Evolutionary conservation across 2,113 vertebrate genomes (phyloP).

Genomic region (Epinephelus fuscoguttatus): DNA sequence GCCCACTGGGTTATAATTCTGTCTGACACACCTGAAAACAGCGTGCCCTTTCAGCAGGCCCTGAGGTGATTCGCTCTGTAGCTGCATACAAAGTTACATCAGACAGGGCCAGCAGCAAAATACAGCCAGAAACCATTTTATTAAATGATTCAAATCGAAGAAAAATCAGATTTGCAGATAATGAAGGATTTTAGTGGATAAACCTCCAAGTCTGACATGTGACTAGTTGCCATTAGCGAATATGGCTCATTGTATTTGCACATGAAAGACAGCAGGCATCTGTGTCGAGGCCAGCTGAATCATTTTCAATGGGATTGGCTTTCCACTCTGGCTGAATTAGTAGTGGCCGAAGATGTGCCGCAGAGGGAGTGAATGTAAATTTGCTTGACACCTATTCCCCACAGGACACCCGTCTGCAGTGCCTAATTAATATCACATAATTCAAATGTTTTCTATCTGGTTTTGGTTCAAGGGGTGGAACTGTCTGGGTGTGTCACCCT

Average conservation of each 20-base stretch:
- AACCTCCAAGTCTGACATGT: conserved; percentile 3
- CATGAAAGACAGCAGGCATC: conserved; percentile 48
- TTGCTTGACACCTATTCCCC: conserved; percentile 41
- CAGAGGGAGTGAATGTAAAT: conserved; percentile 66
- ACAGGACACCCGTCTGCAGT: conserved; percentile 15
- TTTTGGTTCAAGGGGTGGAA: conserved; percentile 38
- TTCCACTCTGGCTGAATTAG: conserved; percentile 48
- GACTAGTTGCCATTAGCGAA: not conserved
- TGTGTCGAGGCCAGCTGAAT: conserved; percentile 31
- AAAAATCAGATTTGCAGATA: not conserved
- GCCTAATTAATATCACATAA: conserved; percentile 57
- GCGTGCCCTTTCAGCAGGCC: conserved; percentile 24
- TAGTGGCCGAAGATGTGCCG: conserved; percentile 18
- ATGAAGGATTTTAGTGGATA: not conserved
- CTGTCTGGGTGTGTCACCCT: conserved; percentile 29
- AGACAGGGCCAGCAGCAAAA: conserved; percentile 16
- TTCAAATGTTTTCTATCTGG: conserved; percentile 40
- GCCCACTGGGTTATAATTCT: not conserved
- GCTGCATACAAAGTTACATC: conserved; percentile 27
- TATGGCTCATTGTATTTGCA: conserved; percentile 17
- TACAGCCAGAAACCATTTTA: not conserved
- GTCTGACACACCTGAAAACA: conserved; percentile 21
- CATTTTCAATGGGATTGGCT: conserved; percentile 5
- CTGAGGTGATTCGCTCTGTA: not conserved
- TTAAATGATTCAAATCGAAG: not conserved